Percentiles rank a stretch among this genome's conserved stretches.
phyloP scores from a whole-genome alignment of 1,140 invertebrate species.

The Drosophila ambigua region DNA sequence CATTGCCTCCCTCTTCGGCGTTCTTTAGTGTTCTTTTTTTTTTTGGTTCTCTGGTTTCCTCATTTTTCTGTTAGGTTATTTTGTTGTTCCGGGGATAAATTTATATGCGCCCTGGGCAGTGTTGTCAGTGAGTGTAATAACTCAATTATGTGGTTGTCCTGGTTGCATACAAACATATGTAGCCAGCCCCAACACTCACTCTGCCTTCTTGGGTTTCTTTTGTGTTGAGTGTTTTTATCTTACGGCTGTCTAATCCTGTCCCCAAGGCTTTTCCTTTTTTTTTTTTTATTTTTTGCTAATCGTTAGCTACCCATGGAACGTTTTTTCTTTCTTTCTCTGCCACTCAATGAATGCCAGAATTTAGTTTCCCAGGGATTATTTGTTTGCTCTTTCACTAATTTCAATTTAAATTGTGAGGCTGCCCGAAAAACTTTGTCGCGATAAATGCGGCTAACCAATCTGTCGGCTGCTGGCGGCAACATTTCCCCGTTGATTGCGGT shows the following conservation, averaged over 20 bases:
- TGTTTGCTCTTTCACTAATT: slow-evolving; percentile 33
- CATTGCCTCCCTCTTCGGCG: slow-evolving; percentile 15
- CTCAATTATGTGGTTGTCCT: slow-evolving; percentile 71
- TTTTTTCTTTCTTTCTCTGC: no score
- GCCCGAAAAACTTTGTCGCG: slow-evolving; percentile 22
- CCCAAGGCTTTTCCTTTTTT: not conserved
- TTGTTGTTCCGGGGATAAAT: slow-evolving; percentile 36
- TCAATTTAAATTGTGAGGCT: slow-evolving; percentile 52
- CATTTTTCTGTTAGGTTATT: slow-evolving; percentile 23
- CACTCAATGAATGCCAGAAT: not conserved
- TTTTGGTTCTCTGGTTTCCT: slow-evolving; percentile 28
- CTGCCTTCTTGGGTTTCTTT: slow-evolving; percentile 14
- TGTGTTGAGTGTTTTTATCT: slow-evolving; percentile 22
- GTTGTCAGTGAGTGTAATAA: slow-evolving; percentile 61
- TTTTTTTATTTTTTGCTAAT: no score
- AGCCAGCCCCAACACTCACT: slow-evolving; percentile 13
- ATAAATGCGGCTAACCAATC: slow-evolving; percentile 48
- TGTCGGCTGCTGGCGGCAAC: slow-evolving; percentile 43
- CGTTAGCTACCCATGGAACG: no score
- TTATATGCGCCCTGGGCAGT: slow-evolving; percentile 32
- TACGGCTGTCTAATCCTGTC: slow-evolving; percentile 6
- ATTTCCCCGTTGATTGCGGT: slow-evolving; percentile 57
- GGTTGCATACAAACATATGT: slow-evolving; percentile 53
- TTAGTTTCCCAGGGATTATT: not conserved
- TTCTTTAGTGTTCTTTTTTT: slow-evolving; percentile 2